Evolutionary conservation across 2,797 vertebrate species (phyloP).

Genomic region (Helostoma temminkii): DNA sequence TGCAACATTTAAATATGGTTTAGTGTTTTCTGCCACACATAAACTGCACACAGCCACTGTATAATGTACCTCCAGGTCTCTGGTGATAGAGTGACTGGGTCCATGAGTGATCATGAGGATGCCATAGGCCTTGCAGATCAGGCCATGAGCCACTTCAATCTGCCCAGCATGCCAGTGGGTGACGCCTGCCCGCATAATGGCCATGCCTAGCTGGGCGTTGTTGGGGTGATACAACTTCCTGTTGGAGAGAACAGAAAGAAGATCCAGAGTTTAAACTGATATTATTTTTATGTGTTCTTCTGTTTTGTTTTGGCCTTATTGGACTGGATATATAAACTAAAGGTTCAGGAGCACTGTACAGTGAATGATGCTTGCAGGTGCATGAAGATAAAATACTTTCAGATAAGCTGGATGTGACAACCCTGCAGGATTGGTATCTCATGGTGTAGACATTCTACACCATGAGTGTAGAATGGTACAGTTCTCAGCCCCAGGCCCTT

Average conservation of each 20-base stretch:
- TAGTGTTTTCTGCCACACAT: neutral
- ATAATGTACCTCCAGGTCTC: conserved; percentile 90
- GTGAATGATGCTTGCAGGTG: too few relatives aligned
- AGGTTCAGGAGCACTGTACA: too few relatives aligned
- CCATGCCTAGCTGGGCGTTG: conserved; percentile 92
- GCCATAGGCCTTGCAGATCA: conserved; percentile 93
- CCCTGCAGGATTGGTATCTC: too few relatives aligned
- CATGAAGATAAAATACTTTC: too few relatives aligned
- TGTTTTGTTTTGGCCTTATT: too few relatives aligned
- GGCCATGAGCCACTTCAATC: conserved; percentile 89
- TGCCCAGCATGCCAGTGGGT: conserved; percentile 94
- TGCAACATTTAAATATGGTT: neutral
- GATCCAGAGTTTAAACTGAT: too few relatives aligned
- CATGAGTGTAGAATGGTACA: too few relatives aligned
- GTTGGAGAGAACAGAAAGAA: neutral
- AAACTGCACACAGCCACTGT: neutral
- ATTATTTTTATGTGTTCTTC: too few relatives aligned
- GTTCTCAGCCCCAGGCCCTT: too few relatives aligned
- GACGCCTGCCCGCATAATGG: conserved; percentile 91
- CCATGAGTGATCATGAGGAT: conserved; percentile 94
- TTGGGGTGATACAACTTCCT: conserved; percentile 89
- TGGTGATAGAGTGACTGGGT: conserved; percentile 92
- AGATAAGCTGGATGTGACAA: too few relatives aligned
- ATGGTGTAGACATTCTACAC: too few relatives aligned
- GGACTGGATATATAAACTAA: too few relatives aligned